A percentile compares a stretch with the other conserved stretches of the same genome.
These are phyloP conservation scores for Lycocerus yunnanus DNA, from an alignment of 2,888 invertebrate species.

Conservation along the genomic window DNA sequence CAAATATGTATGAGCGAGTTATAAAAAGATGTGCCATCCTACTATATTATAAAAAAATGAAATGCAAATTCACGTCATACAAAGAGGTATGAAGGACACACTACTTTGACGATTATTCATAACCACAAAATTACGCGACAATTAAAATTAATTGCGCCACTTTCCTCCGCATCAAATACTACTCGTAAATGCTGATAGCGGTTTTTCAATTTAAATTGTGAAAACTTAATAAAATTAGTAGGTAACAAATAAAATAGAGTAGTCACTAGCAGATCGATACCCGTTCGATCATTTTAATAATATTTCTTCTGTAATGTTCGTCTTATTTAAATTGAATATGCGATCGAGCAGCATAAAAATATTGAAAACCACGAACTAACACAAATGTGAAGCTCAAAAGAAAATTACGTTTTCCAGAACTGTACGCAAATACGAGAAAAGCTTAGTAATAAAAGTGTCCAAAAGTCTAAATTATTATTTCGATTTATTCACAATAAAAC, in stretches of 20 bases:
- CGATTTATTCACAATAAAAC: not conserved
- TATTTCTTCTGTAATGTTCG: not conserved
- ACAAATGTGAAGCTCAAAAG: not conserved
- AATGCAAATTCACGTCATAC: not conserved
- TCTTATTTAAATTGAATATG: not conserved
- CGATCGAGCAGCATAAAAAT: not conserved
- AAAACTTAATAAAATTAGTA: not conserved
- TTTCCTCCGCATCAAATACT: not conserved
- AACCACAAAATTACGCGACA: slow-evolving; percentile 5
- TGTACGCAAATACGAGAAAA: not conserved
- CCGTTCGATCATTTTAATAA: not conserved
- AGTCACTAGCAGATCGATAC: not conserved
- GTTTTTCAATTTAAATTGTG: not conserved
- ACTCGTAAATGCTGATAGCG: not conserved
- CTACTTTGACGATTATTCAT: slow-evolving; percentile 9
- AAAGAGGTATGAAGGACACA: not conserved
- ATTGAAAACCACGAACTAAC: not conserved
- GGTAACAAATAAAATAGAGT: not conserved
- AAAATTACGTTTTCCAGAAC: not conserved
- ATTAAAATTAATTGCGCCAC: slow-evolving; percentile 11
- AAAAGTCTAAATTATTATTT: not conserved
- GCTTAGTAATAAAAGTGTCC: not conserved
- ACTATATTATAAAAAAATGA: not conserved
- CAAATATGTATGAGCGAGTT: not conserved
- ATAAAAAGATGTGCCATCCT: not conserved